Base-by-base conservation (phyloP, 2,888 invertebrate genomes). In the Scotopteryx bipunctaria region DNA sequence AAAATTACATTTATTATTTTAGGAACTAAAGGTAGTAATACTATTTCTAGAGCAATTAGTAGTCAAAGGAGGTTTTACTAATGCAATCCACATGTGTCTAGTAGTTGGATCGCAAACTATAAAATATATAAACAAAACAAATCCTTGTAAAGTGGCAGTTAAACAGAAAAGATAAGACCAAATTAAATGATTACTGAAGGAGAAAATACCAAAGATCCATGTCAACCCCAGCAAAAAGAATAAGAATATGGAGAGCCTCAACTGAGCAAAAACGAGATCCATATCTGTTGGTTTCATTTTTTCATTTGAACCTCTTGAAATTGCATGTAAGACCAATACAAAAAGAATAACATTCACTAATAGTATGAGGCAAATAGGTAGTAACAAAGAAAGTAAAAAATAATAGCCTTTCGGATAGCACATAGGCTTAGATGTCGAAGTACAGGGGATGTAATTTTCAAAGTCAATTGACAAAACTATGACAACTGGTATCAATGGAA, bases 131-230 rank as follows among this genome's bases (percentile, higher is more conserved):
- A 93, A 93, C 8, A 93, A 76, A 5, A 93, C 91, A 68, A 93
- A 92, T 0, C 93, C 93, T 67, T 93, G 93, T 13, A 93, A 59
- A 0, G 93, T 92, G 3, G 93, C 92, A 0, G 92, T 92, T n/a
- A 93, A 68, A 66, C 93, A 93, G 64, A 93, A 93, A 0, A 93
- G 76, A 67, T 93, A 93, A 0, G 93, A 92, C 80, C 93, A 93
- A 14, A 91, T 62, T 14, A 91, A 74, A 14, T 85, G 83, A 2
- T 76, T 80, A 35, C 91, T 81, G 63, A 91, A 91, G 0, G 91
- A 91, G 61, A 92, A 83, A 21, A 93, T 69, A 3, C 93, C 93
- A 67, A 93, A 93, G 15, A 93, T 76, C 93, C 93, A 93, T 0
- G 93, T 91, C 1, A 93, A 74, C 0, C 93, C 93, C 9, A 93